phyloP scores from a whole-genome alignment of 2,113 vertebrate species.

The Rhombomys opimus region DNA sequence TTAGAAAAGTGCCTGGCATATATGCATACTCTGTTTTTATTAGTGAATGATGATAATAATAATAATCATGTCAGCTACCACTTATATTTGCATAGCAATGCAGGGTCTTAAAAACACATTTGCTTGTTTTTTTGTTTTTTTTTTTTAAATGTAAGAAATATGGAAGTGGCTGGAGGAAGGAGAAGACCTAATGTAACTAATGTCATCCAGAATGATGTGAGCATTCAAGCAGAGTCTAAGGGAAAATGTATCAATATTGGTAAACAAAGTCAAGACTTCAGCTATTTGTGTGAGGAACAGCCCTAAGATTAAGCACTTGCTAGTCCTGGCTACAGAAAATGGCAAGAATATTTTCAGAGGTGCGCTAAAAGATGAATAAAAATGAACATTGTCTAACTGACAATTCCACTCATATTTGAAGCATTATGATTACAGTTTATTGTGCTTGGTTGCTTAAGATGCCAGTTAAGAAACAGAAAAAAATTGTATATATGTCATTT shows the following conservation, averaged over 20 bases:
- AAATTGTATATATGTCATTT: neutral
- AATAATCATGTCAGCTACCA: neutral
- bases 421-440: slow-evolving; percentile 6
- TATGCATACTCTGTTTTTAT: neutral
- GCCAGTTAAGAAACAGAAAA: slow-evolving; percentile 39
- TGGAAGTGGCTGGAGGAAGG: neutral
- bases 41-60: neutral
- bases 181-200: neutral
- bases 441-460: slow-evolving; percentile 28
- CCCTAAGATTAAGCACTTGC: neutral
- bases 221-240: neutral
- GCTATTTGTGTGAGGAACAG: neutral
- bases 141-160: slow-evolving; percentile 5
- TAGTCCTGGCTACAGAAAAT: neutral
- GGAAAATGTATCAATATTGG: neutral
- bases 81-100: slow-evolving; percentile 9
- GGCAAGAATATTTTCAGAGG: neutral
- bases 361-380: slow-evolving; percentile 2
- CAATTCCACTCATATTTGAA: neutral
- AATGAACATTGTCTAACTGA: neutral
- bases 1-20: neutral
- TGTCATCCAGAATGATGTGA: neutral
- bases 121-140: neutral
- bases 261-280: neutral
- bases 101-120: neutral